Percentiles rank a stretch among this genome's conserved stretches.
Conservation (phyloP, 2,113 vertebrate species). For the Podocnemis expansa region DNA sequence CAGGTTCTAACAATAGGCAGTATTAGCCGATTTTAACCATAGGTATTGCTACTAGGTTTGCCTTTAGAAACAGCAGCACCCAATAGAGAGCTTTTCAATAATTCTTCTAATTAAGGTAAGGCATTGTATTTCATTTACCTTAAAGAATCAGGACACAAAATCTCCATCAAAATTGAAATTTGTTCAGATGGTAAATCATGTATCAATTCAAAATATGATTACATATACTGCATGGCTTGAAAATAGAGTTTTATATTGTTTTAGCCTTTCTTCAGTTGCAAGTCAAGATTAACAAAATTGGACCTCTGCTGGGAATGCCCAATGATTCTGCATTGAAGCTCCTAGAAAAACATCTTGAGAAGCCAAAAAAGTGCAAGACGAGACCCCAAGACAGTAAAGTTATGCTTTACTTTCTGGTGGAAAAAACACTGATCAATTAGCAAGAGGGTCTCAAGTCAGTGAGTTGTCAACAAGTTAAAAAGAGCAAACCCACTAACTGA, state of each 20-base stretch:
- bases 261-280: neutral
- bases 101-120: neutral
- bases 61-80: neutral
- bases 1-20: neutral
- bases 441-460: constrained; percentile 8
- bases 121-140: neutral
- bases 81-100: neutral
- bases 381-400: neutral
- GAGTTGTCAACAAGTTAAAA: constrained; percentile 4
- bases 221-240: too few species aligned
- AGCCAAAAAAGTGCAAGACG: neutral
- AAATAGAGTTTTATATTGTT: neutral
- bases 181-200: too few species aligned
- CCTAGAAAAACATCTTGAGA: neutral
- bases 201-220: too few species aligned
- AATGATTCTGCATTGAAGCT: neutral
- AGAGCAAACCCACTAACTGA: neutral
- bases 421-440: neutral
- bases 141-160: neutral
- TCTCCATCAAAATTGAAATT: too few species aligned
- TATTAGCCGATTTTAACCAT: neutral
- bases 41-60: neutral
- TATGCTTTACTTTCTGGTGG: neutral
- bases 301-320: too few species aligned
- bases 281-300: neutral